phyloP scores from a whole-genome alignment of 2,113 vertebrate species.

The Rhipidura dahli region DNA sequence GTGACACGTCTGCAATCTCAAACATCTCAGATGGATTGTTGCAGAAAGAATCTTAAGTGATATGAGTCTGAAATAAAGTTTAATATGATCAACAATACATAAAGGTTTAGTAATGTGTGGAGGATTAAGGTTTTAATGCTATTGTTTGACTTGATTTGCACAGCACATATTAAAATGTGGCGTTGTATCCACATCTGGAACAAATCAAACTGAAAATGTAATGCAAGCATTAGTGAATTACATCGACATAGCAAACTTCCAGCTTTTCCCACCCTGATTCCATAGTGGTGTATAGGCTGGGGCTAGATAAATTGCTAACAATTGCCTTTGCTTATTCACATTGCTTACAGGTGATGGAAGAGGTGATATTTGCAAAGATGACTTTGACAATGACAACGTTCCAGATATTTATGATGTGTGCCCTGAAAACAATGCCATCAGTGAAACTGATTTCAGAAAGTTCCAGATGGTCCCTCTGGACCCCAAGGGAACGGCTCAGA shows the following conservation, averaged over 20 bases:
- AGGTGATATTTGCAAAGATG: constrained; percentile 94
- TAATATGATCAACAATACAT: not conserved
- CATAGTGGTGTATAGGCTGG: not conserved
- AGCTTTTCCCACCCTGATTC: not conserved
- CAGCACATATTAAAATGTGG: not conserved
- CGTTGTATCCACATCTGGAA: not conserved
- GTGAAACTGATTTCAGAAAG: constrained; percentile 94
- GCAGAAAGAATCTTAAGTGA: not conserved
- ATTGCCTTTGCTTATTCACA: not conserved
- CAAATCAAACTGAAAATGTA: not conserved
- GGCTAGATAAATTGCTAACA: not conserved
- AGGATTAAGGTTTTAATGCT: not conserved
- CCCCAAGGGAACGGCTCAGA: constrained; percentile 97
- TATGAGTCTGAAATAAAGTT: not conserved
- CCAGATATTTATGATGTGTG: constrained; percentile 94
- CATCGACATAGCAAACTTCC: not conserved
- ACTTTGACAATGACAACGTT: constrained; percentile 94
- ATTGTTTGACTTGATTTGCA: not conserved
- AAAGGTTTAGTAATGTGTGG: not conserved
- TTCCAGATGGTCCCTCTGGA: constrained; percentile 99
- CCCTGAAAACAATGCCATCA: constrained; percentile 93
- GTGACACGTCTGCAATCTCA: not conserved
- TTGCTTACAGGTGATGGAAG: constrained; percentile 85
- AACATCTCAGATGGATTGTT: constrained; percentile 27
- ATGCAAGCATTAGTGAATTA: not conserved